These are phyloP conservation scores for Steinernema khuongi DNA, from an alignment of 1,140 invertebrate species.

Conservation along the genomic window DNA sequence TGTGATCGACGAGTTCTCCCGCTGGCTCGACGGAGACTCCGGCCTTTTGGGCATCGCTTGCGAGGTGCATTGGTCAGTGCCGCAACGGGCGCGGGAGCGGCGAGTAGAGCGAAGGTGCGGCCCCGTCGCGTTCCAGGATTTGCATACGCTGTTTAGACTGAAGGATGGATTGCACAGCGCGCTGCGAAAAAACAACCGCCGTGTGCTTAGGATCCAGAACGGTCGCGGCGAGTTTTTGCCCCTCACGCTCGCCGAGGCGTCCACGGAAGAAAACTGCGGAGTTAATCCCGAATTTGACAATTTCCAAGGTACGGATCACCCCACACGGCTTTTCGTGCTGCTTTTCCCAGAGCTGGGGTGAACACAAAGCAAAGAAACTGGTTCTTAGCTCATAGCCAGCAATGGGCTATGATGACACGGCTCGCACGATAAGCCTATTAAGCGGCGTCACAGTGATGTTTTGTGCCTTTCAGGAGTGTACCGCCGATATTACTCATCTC, in stretches of 20 bases:
- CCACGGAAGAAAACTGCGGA: neutral
- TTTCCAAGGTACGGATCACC: neutral
- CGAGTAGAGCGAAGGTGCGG: slow-evolving; percentile 45
- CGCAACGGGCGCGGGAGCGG: slow-evolving; percentile 41
- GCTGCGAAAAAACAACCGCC: slow-evolving; percentile 43
- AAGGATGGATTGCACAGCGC: slow-evolving; percentile 45
- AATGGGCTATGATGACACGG: too few relatives aligned
- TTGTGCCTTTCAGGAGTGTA: neutral
- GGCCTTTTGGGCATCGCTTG: slow-evolving; percentile 44
- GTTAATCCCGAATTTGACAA: neutral
- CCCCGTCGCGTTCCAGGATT: slow-evolving; percentile 17
- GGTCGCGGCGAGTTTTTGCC: neutral
- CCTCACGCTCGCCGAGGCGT: neutral
- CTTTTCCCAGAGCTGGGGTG: neutral
- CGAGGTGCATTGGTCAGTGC: slow-evolving; percentile 53
- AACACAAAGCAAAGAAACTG: neutral
- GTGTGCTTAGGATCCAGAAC: slow-evolving; percentile 32
- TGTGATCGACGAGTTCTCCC: slow-evolving; percentile 43
- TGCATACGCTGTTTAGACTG: slow-evolving; percentile 31
- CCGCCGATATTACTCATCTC: slow-evolving; percentile 9
- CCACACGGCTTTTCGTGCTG: neutral
- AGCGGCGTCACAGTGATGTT: neutral
- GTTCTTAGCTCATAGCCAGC: too few relatives aligned
- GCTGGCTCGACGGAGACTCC: slow-evolving; percentile 42
- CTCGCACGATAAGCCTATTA: neutral